Base-by-base conservation (phyloP, 2,797 vertebrate genomes). In the Acipenser ruthenus region DNA sequence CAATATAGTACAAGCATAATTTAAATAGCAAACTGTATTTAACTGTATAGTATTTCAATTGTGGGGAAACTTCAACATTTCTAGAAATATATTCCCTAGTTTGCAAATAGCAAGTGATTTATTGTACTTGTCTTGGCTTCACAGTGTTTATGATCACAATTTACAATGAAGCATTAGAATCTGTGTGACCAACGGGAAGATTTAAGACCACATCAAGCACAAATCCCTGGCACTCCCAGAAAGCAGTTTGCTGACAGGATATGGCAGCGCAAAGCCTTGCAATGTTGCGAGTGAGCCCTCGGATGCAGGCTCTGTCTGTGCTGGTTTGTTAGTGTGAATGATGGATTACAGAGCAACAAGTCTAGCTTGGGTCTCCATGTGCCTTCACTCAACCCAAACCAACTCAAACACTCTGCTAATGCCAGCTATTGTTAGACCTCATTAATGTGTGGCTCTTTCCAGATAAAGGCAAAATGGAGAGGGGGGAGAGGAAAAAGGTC, bases 131-230 rank as follows among this genome's bases (percentile, higher is more conserved):
- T 58, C 55, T 58, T 6, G 55, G 12, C 13, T 58, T 71, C 78
- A 73, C 23, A 71, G 70, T 71, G 75, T 73, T 75, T 78, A 74
- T 79, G 60, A 77, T 73, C 9, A 71, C 72, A 80, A 81, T 78
- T 73, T 9, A 72, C 73, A 81, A 81, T 77, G 65, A 62, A 53
- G 71, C 58, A 71, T 68, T 63, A 64, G 78, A 78, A 83, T 80
- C 78, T 77, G 68, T 73, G 81, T 73, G 73, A 63, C 75, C 73
- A 77, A 68, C 73, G 64, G 47, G 64, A 76, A 65, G 74, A 79
- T 79, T 79, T 75, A 73, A 79, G 69, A 70, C 71, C 70, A 75
- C 79, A 78, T 78, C 79, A 77, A 80, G 73, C 75, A 61, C 60
- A 58, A 74, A 47, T 83, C 73, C 75, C 69, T 71, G 53, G 78